Evolutionary conservation across 2,888 invertebrate genomes (phyloP), one percentile per base, ranked within the genome.

Genomic region (Deladenus siricidicola): DNA sequence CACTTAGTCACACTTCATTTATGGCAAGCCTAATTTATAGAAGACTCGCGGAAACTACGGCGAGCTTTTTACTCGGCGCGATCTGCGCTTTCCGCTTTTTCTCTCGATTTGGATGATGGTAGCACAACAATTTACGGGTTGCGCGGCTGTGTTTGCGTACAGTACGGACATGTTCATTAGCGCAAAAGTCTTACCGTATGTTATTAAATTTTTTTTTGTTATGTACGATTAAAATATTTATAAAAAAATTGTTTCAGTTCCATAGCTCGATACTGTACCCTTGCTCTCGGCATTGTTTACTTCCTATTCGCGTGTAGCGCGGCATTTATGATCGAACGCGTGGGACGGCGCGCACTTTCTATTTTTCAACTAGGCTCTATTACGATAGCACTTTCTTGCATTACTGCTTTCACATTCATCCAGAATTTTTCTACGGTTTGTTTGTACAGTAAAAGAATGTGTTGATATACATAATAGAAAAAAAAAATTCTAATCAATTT

Each of bases 81-180:
- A 71, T 21, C 67, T 76, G 4, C 63, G 76, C 29, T 67, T 75
- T 21, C 74, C 75, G 4, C 63, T 76, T 8, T 45, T 61, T 23
- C 74, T 74, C 0, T 70, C 73, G 3, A 59, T 73, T 24, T 45
- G 74, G 4, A 74, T 76, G 17, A 78, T 78, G 78, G 63, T 78
- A 43, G 73, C 78, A n/a, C 83, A 82, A 60, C 81, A 82, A 59
- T 73, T 81, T 44, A 81, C 80, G 1, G 82, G 81, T 21, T 81
- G 81, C 43, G 72, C 59, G 68, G 81, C 80, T 74, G 80, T 82
- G 2, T 82, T 82, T 64, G 82, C 81, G 62, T 82, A 81, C 68
- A 81, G 81, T 0, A 79, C 80, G n/a, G 79, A 73, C 47, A 77
- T 83, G 67, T 82, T 82, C 63, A 66, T 74, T 6, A 74, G 74